phyloP scores from a whole-genome alignment of 2,888 invertebrate genomes.

The Coelogynopora nodosa region DNA sequence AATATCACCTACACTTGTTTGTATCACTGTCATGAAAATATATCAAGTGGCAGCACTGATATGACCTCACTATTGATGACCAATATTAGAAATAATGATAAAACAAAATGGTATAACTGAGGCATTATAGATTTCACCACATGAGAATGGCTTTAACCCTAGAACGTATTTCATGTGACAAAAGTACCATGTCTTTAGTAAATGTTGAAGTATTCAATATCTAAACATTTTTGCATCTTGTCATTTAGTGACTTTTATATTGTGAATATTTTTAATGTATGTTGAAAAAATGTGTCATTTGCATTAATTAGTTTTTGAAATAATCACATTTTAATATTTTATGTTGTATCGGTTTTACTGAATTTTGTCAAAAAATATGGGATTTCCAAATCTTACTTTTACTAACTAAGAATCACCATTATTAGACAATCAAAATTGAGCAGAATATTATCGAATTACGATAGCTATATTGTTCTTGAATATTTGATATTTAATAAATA shows the following conservation, averaged over 20 bases:
- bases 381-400: constrained; percentile 15
- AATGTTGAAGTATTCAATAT: constrained; percentile 24
- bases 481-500: too few species aligned
- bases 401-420: constrained; percentile 26
- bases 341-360: constrained; percentile 16
- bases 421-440: constrained; percentile 26
- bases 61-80: too few species aligned
- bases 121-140: too few species aligned
- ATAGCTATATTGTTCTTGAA: not conserved
- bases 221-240: constrained; percentile 31
- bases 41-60: too few species aligned
- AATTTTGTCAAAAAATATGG: constrained; percentile 21
- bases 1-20: too few species aligned
- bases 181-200: constrained; percentile 31
- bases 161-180: constrained; percentile 25
- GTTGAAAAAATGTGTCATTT: constrained; percentile 18
- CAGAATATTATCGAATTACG: constrained; percentile 28
- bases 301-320: constrained; percentile 12
- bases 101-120: too few species aligned
- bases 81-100: too few species aligned
- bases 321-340: constrained; percentile 28
- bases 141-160: too few species aligned
- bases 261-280: constrained; percentile 28
- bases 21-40: too few species aligned
- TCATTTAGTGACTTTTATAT: constrained; percentile 31